A percentile compares a stretch with the other conserved stretches of the same genome.
These are phyloP conservation scores for Premnoplex brunnescens DNA, from an alignment of 2,797 vertebrate genomes.

Conservation along the genomic window DNA sequence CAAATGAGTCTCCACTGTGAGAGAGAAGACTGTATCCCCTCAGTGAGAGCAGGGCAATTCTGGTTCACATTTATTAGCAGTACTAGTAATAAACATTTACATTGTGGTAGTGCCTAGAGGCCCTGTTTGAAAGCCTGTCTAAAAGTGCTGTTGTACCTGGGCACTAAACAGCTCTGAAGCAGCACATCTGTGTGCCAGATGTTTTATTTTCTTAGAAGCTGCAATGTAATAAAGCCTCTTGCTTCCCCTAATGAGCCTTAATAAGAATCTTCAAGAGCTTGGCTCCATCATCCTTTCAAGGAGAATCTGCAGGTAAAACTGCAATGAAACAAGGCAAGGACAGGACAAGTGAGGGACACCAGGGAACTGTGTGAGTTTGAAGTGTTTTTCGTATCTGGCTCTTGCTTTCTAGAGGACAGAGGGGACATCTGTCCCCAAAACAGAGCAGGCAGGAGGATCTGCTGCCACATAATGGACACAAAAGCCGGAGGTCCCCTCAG, in stretches of 20 bases:
- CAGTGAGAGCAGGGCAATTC: neutral
- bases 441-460: neutral
- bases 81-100: conserved; percentile 25
- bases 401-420: neutral
- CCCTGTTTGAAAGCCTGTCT: conserved; percentile 7
- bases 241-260: neutral
- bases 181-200: conserved; percentile 53
- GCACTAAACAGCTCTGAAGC: conserved; percentile 27
- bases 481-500: neutral
- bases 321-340: neutral
- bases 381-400: too few relatives aligned
- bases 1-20: neutral
- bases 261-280: neutral
- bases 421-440: neutral
- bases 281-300: neutral
- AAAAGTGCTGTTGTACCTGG: conserved; percentile 41
- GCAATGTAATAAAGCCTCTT: neutral
- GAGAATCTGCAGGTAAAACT: neutral
- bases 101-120: conserved; percentile 7
- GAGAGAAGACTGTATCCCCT: neutral
- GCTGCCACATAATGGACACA: neutral
- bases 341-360: neutral
- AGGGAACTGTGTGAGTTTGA: neutral
- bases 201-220: neutral
- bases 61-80: conserved; percentile 26